phyloP scores from a whole-genome alignment of 2,797 vertebrate species.

The Enteromius treurensis region DNA sequence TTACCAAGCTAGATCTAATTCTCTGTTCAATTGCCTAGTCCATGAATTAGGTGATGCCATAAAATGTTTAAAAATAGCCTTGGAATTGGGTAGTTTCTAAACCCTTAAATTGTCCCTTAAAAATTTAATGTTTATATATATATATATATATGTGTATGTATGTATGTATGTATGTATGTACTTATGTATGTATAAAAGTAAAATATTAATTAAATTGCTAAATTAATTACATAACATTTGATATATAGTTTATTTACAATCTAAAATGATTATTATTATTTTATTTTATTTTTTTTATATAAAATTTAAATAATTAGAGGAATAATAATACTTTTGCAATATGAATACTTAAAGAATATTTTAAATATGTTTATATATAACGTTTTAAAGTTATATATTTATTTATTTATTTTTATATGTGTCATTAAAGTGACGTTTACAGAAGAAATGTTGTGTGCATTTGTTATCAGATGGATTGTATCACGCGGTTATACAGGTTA shows the following conservation, averaged over 20 bases:
- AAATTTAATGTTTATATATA: not conserved
- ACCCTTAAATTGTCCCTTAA: not conserved
- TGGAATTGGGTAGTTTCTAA: not conserved
- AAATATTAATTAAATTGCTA: too few relatives aligned
- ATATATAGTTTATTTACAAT: too few relatives aligned
- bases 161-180: too few relatives aligned
- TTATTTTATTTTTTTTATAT: too few relatives aligned
- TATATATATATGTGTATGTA: not conserved
- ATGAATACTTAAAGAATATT: not conserved
- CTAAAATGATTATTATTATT: too few relatives aligned
- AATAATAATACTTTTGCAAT: not conserved
- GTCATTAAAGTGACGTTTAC: not conserved
- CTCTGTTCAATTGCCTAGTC: not conserved
- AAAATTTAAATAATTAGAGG: too few relatives aligned
- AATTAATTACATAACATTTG: too few relatives aligned
- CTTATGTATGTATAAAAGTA: too few relatives aligned
- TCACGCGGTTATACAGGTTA: not conserved
- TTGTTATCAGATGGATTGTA: conserved; percentile 14
- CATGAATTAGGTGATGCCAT: not conserved
- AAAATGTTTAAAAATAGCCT: not conserved
- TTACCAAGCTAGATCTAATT: not conserved
- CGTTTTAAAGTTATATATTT: too few relatives aligned
- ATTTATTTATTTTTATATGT: not conserved
- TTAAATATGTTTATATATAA: not conserved
- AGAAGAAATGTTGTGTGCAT: not conserved